Evolutionary conservation across 1,140 invertebrate genomes (phyloP), one percentile per base, ranked within the genome.

Genomic region (Euglossa dilemma): DNA sequence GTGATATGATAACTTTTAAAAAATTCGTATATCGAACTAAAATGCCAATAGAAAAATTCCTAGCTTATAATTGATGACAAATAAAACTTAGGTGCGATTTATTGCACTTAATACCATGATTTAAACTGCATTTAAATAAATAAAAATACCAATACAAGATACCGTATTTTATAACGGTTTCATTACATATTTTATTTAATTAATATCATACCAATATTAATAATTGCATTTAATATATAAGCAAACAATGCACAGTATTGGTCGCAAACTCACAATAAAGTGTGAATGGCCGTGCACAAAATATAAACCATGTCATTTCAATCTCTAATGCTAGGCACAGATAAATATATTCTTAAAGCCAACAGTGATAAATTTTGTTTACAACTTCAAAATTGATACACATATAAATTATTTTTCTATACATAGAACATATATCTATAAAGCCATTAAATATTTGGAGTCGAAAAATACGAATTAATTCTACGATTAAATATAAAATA

Each of bases 301-400:
- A 78, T 78, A 57, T 63, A 63, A 63, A 77, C 57, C 28, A 74
- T 56, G n/a, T 66, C 47, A 25, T 66, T 81, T 83, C 18, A n/a
- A 78, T 63, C 4, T 63, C 54, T 78, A 76, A 71, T 70, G 18
- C 75, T 83, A 83, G 75, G 74, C 81, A 47, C 56, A 78, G 61
- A 75, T 76, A 82, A 66, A 82, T 67, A 54, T 63, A 82, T 78
- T 70, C 18, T 83, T 83, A 83, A 83, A 83, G 81, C 81, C 81
- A 83, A 83, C 81, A 83, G 54, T 77, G 64, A 78, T 83, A 83
- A 78, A 83, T 70, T 83, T 77, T 71, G 36, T 63, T 69, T 67
- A 67, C 25, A 81, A 74, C 52, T 75, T 75, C 47, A 73, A 81
- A 61, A 75, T 23, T 14, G 67, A 52, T 45, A 61, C 23, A 43